These are phyloP conservation scores for Hycleus phaleratus DNA, from an alignment of 1,140 invertebrate genomes.

Conservation along the genomic window DNA sequence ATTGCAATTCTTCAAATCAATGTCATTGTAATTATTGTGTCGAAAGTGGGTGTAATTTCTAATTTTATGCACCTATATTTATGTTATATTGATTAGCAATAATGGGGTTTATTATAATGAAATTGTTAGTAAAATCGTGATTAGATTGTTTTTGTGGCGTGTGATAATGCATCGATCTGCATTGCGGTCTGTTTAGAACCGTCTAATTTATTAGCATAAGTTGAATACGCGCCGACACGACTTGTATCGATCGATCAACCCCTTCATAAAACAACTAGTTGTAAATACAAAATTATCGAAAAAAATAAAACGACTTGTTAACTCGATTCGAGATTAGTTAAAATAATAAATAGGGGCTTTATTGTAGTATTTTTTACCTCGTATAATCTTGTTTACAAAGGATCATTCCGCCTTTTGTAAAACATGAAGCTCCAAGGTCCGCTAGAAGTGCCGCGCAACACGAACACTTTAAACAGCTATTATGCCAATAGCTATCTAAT, in stretches of 20 bases:
- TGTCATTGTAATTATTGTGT: neutral
- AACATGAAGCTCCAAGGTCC: constrained; percentile 83
- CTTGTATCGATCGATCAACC: constrained; percentile 36
- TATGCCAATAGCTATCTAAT: constrained; percentile 89
- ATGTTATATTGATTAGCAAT: neutral
- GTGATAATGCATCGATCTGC: constrained; percentile 39
- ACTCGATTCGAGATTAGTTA: too few relatives aligned
- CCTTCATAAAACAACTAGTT: neutral
- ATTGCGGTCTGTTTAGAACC: constrained; percentile 41
- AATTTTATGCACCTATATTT: neutral
- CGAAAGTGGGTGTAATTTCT: neutral
- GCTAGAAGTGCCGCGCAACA: constrained; percentile 78
- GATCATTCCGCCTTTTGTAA: constrained; percentile 85
- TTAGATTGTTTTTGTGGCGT: constrained; percentile 30
- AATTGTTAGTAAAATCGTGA: constrained; percentile 16
- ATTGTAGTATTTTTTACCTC: constrained; percentile 51
- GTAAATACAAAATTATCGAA: too few relatives aligned
- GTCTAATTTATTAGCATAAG: constrained; percentile 44
- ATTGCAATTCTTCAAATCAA: neutral
- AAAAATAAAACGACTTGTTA: too few relatives aligned
- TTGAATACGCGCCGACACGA: constrained; percentile 39
- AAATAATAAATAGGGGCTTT: too few relatives aligned
- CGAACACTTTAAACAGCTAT: constrained; percentile 85
- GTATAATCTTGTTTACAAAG: constrained; percentile 90
- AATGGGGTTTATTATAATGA: constrained; percentile 26